A percentile compares a stretch with the other conserved stretches of the same genome.
phyloP scores from a whole-genome alignment of 2,113 vertebrate genomes.

The Pleuronectes platessa region DNA sequence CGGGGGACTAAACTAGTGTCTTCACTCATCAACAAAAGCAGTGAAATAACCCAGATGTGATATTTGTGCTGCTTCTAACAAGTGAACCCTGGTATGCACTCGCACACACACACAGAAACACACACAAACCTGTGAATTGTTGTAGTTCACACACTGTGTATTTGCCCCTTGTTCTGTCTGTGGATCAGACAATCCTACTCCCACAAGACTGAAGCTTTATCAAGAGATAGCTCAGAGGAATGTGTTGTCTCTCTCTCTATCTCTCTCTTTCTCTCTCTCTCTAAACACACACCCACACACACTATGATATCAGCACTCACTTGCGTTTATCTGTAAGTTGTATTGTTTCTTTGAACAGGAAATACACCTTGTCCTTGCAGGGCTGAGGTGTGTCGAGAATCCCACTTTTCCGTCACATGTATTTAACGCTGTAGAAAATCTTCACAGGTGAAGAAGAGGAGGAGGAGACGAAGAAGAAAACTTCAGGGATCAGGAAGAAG shows the following conservation, averaged over 20 bases:
- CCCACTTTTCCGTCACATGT: conserved; percentile 5
- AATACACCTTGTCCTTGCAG: neutral
- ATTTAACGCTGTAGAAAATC: no score
- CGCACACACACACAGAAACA: conserved; percentile 9
- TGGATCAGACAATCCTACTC: conserved; percentile 17
- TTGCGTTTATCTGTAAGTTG: conserved; percentile 1
- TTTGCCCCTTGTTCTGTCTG: conserved; percentile 18
- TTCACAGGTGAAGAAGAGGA: no score
- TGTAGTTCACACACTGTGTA: neutral
- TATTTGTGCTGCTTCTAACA: conserved; percentile 7
- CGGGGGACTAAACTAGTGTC: neutral
- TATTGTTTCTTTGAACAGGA: neutral
- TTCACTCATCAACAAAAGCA: conserved; percentile 7
- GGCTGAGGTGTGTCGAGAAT: conserved; percentile 1
- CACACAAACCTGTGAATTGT: conserved; percentile 25
- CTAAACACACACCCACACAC: neutral
- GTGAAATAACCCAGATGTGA: conserved; percentile 11
- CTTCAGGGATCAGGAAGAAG: no score
- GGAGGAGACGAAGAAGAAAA: no score
- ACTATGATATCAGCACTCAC: conserved; percentile 19
- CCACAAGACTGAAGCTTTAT: conserved; percentile 29
- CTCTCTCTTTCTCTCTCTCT: neutral
- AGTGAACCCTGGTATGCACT: neutral
- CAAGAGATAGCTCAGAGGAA: conserved; percentile 28
- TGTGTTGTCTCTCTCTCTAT: conserved; percentile 8